Conservation (phyloP, 2,113 vertebrate species). For the Myotis brandtii region DNA sequence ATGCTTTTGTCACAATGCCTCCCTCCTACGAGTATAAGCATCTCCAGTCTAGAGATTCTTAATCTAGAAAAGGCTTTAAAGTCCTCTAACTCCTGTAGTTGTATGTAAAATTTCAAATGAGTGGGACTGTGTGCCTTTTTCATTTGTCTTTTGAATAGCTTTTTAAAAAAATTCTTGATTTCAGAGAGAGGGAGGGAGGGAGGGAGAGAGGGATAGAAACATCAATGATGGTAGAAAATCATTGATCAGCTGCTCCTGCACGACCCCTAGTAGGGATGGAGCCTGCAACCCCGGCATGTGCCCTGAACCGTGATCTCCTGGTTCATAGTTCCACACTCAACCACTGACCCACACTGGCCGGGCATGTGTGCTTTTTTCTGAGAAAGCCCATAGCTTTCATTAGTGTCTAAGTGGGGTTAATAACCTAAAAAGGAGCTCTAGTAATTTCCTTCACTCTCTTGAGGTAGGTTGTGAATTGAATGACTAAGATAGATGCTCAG, state of each 20-base stretch:
- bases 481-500: background rate
- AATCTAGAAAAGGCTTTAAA: slow-evolving; percentile 30
- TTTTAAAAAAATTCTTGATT: no score
- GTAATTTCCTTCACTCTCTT: background rate
- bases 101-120: background rate
- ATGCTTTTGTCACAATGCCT: background rate
- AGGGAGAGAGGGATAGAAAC: no score
- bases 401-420: background rate
- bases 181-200: no score
- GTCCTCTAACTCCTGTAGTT: background rate
- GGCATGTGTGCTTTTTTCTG: background rate
- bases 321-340: no score
- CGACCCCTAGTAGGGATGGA: no score
- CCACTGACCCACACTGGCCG: no score
- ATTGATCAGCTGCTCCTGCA: no score
- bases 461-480: background rate
- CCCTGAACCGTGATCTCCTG: no score
- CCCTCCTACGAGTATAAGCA: background rate
- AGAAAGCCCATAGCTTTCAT: background rate
- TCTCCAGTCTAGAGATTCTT: background rate
- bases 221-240: no score
- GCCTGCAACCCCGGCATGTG: no score
- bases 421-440: background rate
- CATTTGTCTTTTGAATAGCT: no score
- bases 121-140: background rate